Base-by-base conservation (phyloP, 2,888 invertebrate genomes). In the Campoletis raptor region DNA sequence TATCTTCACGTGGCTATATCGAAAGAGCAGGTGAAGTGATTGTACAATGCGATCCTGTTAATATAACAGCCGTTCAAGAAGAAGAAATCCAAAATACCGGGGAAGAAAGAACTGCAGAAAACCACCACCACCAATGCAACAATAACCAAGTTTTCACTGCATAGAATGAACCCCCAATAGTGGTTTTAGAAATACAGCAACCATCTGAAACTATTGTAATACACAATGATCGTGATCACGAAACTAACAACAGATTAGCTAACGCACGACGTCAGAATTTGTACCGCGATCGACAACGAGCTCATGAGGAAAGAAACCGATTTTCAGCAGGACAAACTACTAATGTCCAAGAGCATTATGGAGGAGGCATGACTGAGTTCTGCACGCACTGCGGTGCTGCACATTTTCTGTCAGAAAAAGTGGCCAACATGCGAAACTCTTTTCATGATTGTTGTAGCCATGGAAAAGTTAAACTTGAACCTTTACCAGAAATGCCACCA, bases 381-480 rank as follows among this genome's bases (percentile, higher is more conserved):
- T 85, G 85, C 40, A 77, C 40, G 18, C 81, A 81, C 61, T 85
- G 85, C 48, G 66, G 18, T 54, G 86, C 76, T n/a, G 81, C 69
- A 78, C 83, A 87, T 84, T 87, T 86, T n/a, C 24, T 12, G 42
- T 69, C 24, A 18, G 78, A 85, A 80, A 88, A 42, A 72, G 70
- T 85, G 5, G 30, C 77, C 30, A 85, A 86, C 77, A 86, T 72
- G 79, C 42, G 80, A 61, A 73, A 85, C 86, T 86, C 82, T 8
- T 88, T 88, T 70, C 83, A 87, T 24, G 85, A 85, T 83, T 89
- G 85, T 42, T 88, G 88, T 57, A 42, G 66, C n/a, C 86, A 85
- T 54, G 86, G 86, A 4, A 72, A 80, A 81, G 77, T 82, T 4
- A 12, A 64, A 8, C 76, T 88, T 30, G 79, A 86, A 57, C 82